A percentile compares a stretch with the other conserved stretches of the same genome.
phyloP scores from a whole-genome alignment of 2,888 invertebrate species.

The Drosophila borealis region DNA sequence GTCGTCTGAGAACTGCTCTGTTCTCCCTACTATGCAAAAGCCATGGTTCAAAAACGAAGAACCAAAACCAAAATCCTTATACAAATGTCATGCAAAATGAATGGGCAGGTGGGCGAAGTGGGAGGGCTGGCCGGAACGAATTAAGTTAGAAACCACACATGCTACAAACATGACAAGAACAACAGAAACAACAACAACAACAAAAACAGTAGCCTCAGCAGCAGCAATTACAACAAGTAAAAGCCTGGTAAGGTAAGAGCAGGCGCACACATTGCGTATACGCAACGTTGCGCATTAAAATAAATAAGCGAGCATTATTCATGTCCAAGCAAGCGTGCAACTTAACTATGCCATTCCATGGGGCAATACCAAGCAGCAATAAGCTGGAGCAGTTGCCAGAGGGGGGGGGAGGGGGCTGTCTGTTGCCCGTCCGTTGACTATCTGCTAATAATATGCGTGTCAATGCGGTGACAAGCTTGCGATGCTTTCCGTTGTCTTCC shows the following conservation, averaged over 20 bases:
- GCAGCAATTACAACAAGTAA: conserved; percentile 25
- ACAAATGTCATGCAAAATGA: conserved; percentile 33
- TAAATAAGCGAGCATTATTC: conserved; percentile 71
- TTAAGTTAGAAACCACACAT: conserved; percentile 53
- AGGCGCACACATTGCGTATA: conserved; percentile 64
- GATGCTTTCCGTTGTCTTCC: conserved; percentile 2
- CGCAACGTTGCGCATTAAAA: conserved; percentile 67
- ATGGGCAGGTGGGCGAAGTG: background rate
- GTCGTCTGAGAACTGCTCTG: conserved; percentile 21
- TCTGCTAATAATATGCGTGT: conserved; percentile 51
- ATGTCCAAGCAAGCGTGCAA: conserved; percentile 67
- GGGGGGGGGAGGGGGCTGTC: background rate
- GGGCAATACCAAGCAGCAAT: conserved; percentile 8
- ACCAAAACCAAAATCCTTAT: conserved; percentile 26
- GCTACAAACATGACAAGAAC: conserved; percentile 16
- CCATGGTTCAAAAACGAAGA: conserved; percentile 19
- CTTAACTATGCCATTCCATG: conserved; percentile 36
- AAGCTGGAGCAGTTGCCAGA: no score
- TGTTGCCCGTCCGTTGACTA: conserved; percentile 5
- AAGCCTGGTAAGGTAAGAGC: conserved; percentile 13
- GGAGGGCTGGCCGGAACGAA: conserved; percentile 28
- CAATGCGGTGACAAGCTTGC: conserved; percentile 50
- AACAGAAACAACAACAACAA: conserved; percentile 7
- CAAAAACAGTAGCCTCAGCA: conserved; percentile 15
- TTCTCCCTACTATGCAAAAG: conserved; percentile 20